Percentiles rank a stretch among this genome's conserved stretches.
Conservation (phyloP, 2,888 invertebrate species). For the Tetanocera ferruginea region DNA sequence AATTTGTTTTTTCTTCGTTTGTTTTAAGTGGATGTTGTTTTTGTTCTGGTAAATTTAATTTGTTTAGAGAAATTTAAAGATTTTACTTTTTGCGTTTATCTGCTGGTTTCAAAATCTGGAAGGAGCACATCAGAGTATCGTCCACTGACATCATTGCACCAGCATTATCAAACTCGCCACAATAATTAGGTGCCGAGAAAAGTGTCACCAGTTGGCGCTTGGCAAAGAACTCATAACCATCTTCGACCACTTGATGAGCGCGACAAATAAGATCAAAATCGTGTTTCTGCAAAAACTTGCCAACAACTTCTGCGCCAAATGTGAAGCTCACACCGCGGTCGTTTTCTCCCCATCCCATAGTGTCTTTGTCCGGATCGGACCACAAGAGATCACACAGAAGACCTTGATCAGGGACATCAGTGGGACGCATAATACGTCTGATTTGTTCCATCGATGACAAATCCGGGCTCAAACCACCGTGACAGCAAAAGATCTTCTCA, state of each 20-base stretch:
- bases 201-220: slow-evolving; percentile 95
- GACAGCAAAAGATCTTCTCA: slow-evolving; percentile 85
- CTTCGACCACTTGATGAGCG: slow-evolving; percentile 99
- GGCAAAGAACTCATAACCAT: slow-evolving; percentile 98
- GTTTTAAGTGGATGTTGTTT: slow-evolving; percentile 31
- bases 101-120: slow-evolving; percentile 96
- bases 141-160: slow-evolving; percentile 99
- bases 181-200: slow-evolving; percentile 95
- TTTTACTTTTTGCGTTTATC: slow-evolving; percentile 90
- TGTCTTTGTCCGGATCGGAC: slow-evolving; percentile 98
- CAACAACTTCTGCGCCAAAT: slow-evolving; percentile 98
- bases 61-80: slow-evolving; percentile 35
- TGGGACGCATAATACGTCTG: slow-evolving; percentile 97
- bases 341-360: slow-evolving; percentile 99
- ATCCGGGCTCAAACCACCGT: slow-evolving; percentile 90
- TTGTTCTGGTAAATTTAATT: slow-evolving; percentile 43
- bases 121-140: slow-evolving; percentile 99
- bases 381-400: slow-evolving; percentile 96
- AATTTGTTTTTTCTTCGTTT: slow-evolving; percentile 30
- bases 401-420: slow-evolving; percentile 98
- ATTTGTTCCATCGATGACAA: slow-evolving; percentile 99
- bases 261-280: slow-evolving; percentile 99
- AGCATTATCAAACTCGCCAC: slow-evolving; percentile 90
- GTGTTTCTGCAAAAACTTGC: slow-evolving; percentile 99
- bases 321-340: slow-evolving; percentile 99